phyloP scores from a whole-genome alignment of 2,113 vertebrate species.

The Abramis brama region DNA sequence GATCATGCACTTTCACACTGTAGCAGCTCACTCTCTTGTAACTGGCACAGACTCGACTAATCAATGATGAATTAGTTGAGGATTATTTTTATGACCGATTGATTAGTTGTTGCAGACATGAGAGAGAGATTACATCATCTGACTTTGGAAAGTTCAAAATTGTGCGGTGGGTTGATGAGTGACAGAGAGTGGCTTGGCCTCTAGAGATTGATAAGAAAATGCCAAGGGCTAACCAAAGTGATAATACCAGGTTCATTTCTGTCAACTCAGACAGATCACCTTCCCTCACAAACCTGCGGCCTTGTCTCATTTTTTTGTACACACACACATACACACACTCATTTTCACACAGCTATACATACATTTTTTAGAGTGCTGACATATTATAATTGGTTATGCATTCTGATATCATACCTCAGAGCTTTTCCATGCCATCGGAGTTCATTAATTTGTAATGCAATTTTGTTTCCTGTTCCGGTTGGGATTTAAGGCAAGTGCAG shows the following conservation, averaged over 20 bases:
- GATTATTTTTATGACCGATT: not conserved
- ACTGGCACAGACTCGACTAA: not conserved
- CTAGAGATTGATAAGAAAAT: slow-evolving; percentile 32
- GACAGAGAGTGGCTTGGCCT: slow-evolving; percentile 11
- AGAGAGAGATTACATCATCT: not conserved
- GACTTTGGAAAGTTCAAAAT: slow-evolving; percentile 8
- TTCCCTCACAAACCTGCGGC: not conserved
- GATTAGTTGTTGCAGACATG: not conserved
- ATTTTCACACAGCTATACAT: not conserved
- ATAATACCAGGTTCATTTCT: slow-evolving; percentile 39
- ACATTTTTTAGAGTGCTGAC: slow-evolving; percentile 27
- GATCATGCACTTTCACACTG: no score
- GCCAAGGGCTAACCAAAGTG: slow-evolving; percentile 17
- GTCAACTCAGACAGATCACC: slow-evolving; percentile 30
- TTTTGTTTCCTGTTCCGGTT: slow-evolving; percentile 44
- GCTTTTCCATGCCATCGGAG: slow-evolving; percentile 51
- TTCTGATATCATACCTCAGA: slow-evolving; percentile 19
- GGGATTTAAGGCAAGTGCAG: slow-evolving; percentile 17
- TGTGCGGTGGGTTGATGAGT: not conserved
- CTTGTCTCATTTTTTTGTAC: not conserved
- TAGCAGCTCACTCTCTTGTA: not conserved
- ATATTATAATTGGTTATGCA: slow-evolving; percentile 22
- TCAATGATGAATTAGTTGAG: not conserved
- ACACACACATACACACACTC: not conserved
- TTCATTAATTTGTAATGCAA: slow-evolving; percentile 37